Base-by-base conservation (phyloP, 2,113 vertebrate species). In the Phodopus roborovskii region DNA sequence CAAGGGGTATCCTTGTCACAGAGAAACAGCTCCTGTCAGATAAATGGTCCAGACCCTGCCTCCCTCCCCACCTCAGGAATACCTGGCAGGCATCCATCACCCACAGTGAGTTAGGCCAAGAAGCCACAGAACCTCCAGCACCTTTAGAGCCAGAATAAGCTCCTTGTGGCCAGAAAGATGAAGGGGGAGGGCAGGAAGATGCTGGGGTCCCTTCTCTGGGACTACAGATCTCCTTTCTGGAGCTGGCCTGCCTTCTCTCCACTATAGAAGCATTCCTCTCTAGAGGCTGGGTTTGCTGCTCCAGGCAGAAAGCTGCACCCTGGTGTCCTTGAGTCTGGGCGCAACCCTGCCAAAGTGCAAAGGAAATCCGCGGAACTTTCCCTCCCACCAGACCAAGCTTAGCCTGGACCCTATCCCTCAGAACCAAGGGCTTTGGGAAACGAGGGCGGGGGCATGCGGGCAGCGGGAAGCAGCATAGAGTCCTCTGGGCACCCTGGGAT, bases 81-180 rank as follows among this genome's bases (percentile, higher is more conserved):
- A 95, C 96, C 97, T 96, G 97, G 95, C 86, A n/a, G 64, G 62
- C 91, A 91, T 94, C 91, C 89, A 66, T 97, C 96, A 96, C 88
- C 74, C 91, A 75, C 66, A 75, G 1, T 26, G 92, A 90, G 53
- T 91, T 92, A 78, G 92, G 94, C 86, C 45, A 60, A 78, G 90
- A 89, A 60, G n/a, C 93, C 48, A 7, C 12, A 73, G 82, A 75
- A 66, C 85, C 12, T 81, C 81, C 79, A 92, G 81, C 70, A 85
- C 90, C 90, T 77, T 62, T 81, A 94, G 88, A 68, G 78, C 88
- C 93, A 91, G 87, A 82, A 94, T 53, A 39, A 42, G 42, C 53
- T 85, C 79, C 22, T 42, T 93, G 88, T 91, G 92, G 90, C 66
- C 85, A 60, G 28, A 24, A 77, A 48, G 64, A 20, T 33, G 13